Evolutionary conservation across 2,113 vertebrate genomes (phyloP), one percentile per base, ranked within the genome.

Genomic region (Diglossa brunneiventris): DNA sequence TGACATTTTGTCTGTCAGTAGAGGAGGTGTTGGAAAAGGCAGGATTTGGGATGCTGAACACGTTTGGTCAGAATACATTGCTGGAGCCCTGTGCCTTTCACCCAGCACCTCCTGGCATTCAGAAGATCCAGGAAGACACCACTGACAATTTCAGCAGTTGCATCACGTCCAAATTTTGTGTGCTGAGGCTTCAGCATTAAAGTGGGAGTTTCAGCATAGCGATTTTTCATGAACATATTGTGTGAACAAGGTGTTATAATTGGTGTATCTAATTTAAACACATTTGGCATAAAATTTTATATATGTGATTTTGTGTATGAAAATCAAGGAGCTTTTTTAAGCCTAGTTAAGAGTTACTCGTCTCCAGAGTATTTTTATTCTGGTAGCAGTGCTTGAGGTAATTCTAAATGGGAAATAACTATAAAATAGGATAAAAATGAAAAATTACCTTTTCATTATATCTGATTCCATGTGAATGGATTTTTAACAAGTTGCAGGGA

Each of bases 191-290:
- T 91, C 58, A 90, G 53, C 63, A 50, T 85, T 92, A 20, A 90
- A 94, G 79, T 81, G 47, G 39, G 91, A 86, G 68, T 74, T 92
- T 94, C 76, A 50, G 52, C 68, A 59, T n/a, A 55, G 64, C 50
- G 35, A 59, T 90, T 96, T 95, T 96, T 90, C 63, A 14, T 77
- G 63, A 89, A 88, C 87, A 95, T 95, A 91, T 52, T 94, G 93
- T 91, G 78, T 5, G 63, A 95, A 77, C 87, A 95, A 95, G 87
- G 81, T 95, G 87, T 90, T 94, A 87, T 85, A 95, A 83, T 83
- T 92, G 75, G 49, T 87, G 13, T 84, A 58, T 76, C 69, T 96
- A 95, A 92, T 95, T 95, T 84, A 95, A 97, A 83, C 66, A 80
- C 56, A 74, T 47, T 92, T 13, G 5, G 84, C 66, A 85, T 92